Evolutionary conservation across 2,888 invertebrate genomes (phyloP), one percentile per base, ranked within the genome.

Genomic region (Perdita meconis): DNA sequence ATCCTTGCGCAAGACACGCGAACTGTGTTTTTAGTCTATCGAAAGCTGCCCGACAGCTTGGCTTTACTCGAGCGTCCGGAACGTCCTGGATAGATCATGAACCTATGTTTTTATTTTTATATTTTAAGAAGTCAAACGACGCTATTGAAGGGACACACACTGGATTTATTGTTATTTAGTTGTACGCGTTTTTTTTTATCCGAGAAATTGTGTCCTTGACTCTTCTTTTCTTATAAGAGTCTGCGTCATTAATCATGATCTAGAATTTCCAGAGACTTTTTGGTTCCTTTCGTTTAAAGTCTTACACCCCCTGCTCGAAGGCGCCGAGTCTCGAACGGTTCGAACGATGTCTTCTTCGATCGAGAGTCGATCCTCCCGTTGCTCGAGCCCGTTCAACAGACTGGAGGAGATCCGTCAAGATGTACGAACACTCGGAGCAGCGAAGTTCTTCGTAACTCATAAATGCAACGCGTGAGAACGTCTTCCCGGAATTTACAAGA

Each of bases 141-240:
- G 50, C 47, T 34, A n/a, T 47, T 19, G 34, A 36, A 51, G 24
- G 47, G 68, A 59, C 47, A 44, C 40, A 13, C n/a, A 6, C 38
- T 44, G 59, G 78, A 53, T 53, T 61, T 71, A 30, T 78, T 78
- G 78, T 78, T 78, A 78, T 78, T 78, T 78, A 78, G 78, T 72
- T 78, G 59, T 78, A 78, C 63, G 68, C 66, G 63, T 68, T 77
- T 56, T 68, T 55, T 47, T 47, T 47, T 19, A 47, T 10, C 19
- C 19, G 19, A 19, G 47, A 47, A 47, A 47, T 47, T 19, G 47
- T 47, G 59, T 50, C 40, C 38, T 53, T 61, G 47, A 53, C 16
- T 26, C 50, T 42, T 42, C n/a, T 53, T 53, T 34, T 64, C 42
- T 55, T 19, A 36, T 50, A 50, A 42, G 57, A 56, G 63, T 57